Percentiles rank a stretch among this genome's conserved stretches.
Conservation (phyloP, 2,888 invertebrate species). For the Cheilosia grossa region DNA sequence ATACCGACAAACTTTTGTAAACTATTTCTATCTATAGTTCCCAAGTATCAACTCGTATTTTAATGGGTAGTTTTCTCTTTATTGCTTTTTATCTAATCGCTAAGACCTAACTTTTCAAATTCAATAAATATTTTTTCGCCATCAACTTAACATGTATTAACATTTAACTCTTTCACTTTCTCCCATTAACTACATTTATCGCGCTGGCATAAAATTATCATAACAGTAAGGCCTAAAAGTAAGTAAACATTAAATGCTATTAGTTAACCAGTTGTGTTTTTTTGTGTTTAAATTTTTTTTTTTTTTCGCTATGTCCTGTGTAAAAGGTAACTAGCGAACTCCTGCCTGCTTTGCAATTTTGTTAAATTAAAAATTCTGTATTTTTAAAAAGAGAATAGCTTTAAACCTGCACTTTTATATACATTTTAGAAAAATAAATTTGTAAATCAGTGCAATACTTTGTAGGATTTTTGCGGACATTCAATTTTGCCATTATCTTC, state of each 20-base stretch:
- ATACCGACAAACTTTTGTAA: background rate
- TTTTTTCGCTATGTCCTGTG: background rate
- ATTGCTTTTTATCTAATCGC: background rate
- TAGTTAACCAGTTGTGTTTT: background rate
- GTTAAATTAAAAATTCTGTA: too few relatives aligned
- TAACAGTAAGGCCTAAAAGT: conserved; percentile 75
- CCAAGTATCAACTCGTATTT: background rate
- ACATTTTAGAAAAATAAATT: too few relatives aligned
- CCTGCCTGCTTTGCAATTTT: too few relatives aligned
- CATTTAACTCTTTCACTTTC: conserved; percentile 40
- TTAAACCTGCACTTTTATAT: too few relatives aligned
- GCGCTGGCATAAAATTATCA: conserved; percentile 58
- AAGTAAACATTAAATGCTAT: conserved; percentile 57
- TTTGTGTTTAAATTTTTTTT: background rate
- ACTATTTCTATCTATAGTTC: background rate
- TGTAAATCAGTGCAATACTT: too few relatives aligned
- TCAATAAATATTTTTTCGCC: conserved; percentile 24
- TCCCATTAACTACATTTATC: conserved; percentile 44
- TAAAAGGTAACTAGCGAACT: background rate
- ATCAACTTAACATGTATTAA: conserved; percentile 45
- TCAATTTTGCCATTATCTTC: too few relatives aligned
- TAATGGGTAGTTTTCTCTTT: background rate
- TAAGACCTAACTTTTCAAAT: background rate
- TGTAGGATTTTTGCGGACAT: too few relatives aligned
- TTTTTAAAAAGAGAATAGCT: too few relatives aligned